Base-by-base conservation (phyloP, 2,113 vertebrate species). In the Mastomys natalensis region DNA sequence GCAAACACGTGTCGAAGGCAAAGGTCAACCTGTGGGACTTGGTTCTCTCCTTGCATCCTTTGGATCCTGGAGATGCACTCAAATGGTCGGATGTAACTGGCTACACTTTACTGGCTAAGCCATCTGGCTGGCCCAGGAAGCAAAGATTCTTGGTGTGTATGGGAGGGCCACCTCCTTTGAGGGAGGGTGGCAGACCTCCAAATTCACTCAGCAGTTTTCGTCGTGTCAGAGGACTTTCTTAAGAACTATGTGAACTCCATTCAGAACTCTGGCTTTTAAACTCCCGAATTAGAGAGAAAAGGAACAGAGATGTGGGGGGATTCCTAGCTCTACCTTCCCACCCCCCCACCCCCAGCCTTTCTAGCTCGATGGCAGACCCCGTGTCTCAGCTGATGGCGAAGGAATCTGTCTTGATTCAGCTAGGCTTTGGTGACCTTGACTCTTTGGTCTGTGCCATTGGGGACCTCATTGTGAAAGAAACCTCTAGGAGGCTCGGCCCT, bases 211-310 rank as follows among this genome's bases (percentile, higher is more conserved):
- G 40, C 48, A 43, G 15, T 68, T 81, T 70, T 51, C 74, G 22
- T 48, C 80, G 0, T 16, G 62, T 48, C 74, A 26, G n/a, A 62
- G 72, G 37, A 31, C 34, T 87, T 77, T 55, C 58, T 76, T 64
- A 80, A 76, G 90, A 37, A 84, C 48, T 80, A 85, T 87, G 40
- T 87, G 74, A 90, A 70, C 64, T 26, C 51, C 68, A 62, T 40
- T 93, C 21, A n/a, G 73, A 81, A 66, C 58, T 92, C 48, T 64
- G 73, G 21, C 74, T 88, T 64, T 66, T 90, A 95, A 81, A 40
- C 77, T 73, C 15, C 34, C n/a, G 87, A 53, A 34, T 66, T 70
- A 51, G 55, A 90, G 81, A 77, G 31, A 81, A 51, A 31, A 22
- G 85, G 29, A 89, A 78, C 72, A 62, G 64, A 51, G 85, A n/a